A percentile compares a stretch with the other conserved stretches of the same genome.
Conservation (phyloP, 2,888 invertebrate species). For the Tinea pellionella region DNA sequence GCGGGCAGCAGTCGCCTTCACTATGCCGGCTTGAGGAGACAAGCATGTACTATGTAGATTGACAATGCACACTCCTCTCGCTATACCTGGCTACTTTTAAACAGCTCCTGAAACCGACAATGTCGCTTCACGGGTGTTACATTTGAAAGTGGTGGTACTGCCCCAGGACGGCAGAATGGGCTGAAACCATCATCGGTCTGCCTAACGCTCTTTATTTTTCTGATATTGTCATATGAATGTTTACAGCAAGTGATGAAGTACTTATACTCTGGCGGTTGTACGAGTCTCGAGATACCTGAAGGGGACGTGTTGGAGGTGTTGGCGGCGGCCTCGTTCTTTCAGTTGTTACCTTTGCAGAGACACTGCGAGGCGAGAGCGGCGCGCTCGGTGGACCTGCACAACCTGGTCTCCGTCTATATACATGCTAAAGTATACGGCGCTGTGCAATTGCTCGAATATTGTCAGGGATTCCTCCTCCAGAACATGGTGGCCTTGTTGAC, state of each 20-base stretch:
- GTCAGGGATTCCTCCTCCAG: slow-evolving; percentile 90
- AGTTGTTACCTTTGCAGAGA: slow-evolving; percentile 83
- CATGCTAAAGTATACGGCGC: slow-evolving; percentile 95
- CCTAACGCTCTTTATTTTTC: too few species aligned
- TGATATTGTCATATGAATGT: too few species aligned
- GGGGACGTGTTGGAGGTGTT: slow-evolving; percentile 87
- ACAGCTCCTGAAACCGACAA: too few species aligned
- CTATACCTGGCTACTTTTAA: too few species aligned
- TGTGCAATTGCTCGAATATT: slow-evolving; percentile 86
- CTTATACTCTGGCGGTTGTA: slow-evolving; percentile 89
- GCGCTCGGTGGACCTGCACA: slow-evolving; percentile 85
- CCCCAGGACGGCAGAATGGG: too few species aligned
- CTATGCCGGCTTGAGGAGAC: too few species aligned
- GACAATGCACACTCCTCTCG: too few species aligned
- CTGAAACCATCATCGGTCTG: too few species aligned
- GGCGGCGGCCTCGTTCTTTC: slow-evolving; percentile 93
- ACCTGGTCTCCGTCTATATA: slow-evolving; percentile 92
- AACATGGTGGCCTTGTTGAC: slow-evolving; percentile 95
- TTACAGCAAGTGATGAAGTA: slow-evolving; percentile 91
- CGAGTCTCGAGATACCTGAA: slow-evolving; percentile 80
- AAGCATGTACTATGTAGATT: too few species aligned
- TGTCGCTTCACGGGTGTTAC: too few species aligned
- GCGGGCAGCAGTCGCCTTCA: too few species aligned
- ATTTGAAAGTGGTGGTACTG: neutral
- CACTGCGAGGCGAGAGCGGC: slow-evolving; percentile 90